These are phyloP conservation scores for Trisateles emortualis DNA, from an alignment of 2,888 invertebrate genomes.

Conservation along the genomic window DNA sequence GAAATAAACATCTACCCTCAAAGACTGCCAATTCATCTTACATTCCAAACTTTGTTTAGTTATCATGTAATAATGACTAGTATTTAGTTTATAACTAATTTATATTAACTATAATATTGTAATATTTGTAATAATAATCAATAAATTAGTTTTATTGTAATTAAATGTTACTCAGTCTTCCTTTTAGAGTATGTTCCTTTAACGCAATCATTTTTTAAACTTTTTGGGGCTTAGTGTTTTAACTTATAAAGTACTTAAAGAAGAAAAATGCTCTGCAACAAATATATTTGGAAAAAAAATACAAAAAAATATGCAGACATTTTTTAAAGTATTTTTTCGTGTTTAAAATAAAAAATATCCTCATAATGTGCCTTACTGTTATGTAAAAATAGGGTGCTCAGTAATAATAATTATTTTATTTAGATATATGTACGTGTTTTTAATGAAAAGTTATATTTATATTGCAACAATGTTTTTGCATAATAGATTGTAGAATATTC, in stretches of 20 bases:
- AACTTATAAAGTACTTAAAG: not conserved
- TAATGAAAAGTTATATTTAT: slow-evolving; percentile 38
- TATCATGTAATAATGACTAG: slow-evolving; percentile 38
- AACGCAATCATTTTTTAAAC: slow-evolving; percentile 33
- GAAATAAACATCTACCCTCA: slow-evolving; percentile 37
- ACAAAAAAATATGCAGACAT: not conserved
- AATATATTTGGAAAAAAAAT: not conserved
- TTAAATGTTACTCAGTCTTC: slow-evolving; percentile 48
- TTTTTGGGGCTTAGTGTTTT: slow-evolving; percentile 17
- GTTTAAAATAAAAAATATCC: not conserved
- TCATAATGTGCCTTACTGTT: slow-evolving; percentile 58
- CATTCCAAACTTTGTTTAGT: slow-evolving; percentile 66
- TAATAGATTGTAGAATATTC: slow-evolving; percentile 37
- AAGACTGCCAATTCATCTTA: slow-evolving; percentile 63
- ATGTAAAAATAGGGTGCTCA: slow-evolving; percentile 59
- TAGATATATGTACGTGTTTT: slow-evolving; percentile 27
- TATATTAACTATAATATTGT: slow-evolving; percentile 60
- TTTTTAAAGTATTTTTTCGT: not conserved
- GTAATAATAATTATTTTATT: slow-evolving; percentile 41
- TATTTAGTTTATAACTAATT: slow-evolving; percentile 51
- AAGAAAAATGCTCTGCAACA: not conserved
- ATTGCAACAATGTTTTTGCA: slow-evolving; percentile 38
- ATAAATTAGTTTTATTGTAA: slow-evolving; percentile 37
- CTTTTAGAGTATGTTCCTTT: slow-evolving; percentile 45
- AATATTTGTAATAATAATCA: slow-evolving; percentile 53